These are phyloP conservation scores for Gouania willdenowi DNA, from an alignment of 2,797 vertebrate species.

Conservation along the genomic window DNA sequence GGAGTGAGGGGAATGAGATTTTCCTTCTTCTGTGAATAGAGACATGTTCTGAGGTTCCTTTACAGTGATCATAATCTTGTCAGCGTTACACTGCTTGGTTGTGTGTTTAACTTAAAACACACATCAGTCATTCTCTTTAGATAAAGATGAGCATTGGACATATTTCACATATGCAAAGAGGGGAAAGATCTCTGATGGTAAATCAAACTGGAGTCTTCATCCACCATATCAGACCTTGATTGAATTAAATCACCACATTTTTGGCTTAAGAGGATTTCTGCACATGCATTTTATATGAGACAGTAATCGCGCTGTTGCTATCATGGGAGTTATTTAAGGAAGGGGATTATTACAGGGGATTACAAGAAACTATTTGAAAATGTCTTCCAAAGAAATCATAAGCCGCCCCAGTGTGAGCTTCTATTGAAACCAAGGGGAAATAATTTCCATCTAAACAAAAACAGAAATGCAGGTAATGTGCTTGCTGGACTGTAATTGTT, in stretches of 20 bases:
- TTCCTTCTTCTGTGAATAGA: constrained; percentile 44
- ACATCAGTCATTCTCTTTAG: constrained; percentile 18
- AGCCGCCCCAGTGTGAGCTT: constrained; percentile 2
- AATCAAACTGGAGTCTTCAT: constrained; percentile 51
- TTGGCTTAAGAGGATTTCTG: constrained; percentile 64
- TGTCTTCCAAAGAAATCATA: constrained; percentile 10
- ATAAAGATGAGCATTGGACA: constrained; percentile 14
- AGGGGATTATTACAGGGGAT: constrained; percentile 56
- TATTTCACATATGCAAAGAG: neutral
- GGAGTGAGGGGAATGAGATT: constrained; percentile 49
- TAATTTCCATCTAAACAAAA: constrained; percentile 2
- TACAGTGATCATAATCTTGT: constrained; percentile 36
- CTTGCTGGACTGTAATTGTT: neutral
- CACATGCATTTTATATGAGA: constrained; percentile 52
- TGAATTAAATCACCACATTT: constrained; percentile 71
- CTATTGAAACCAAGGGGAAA: constrained; percentile 3
- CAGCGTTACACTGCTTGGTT: constrained; percentile 10
- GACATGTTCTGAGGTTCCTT: constrained; percentile 32
- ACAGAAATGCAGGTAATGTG: constrained; percentile 5
- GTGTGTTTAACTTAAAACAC: constrained; percentile 2
- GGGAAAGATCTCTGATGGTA: constrained; percentile 29
- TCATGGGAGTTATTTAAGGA: constrained; percentile 37
- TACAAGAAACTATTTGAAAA: constrained; percentile 42
- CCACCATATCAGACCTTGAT: constrained; percentile 57
- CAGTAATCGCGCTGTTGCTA: constrained; percentile 54